Percentiles rank a stretch among this genome's conserved stretches.
Conservation (phyloP, 2,888 invertebrate genomes). For the Heteromurus nitidus region DNA sequence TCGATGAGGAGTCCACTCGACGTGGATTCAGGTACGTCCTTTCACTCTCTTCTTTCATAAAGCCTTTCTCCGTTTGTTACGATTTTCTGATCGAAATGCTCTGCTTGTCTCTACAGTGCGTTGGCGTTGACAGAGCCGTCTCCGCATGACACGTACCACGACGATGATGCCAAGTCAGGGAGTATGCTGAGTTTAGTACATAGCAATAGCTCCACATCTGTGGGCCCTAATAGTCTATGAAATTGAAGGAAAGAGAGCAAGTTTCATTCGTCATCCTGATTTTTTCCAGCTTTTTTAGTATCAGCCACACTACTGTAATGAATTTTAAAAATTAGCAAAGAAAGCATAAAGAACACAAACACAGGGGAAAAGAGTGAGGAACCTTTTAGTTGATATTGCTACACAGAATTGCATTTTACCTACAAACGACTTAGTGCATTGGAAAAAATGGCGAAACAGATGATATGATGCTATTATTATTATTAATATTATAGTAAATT, state of each 20-base stretch:
- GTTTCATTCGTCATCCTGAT: neutral
- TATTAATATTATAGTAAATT: neutral
- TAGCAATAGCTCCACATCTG: constrained; percentile 95
- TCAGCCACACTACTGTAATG: neutral
- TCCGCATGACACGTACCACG: constrained; percentile 87
- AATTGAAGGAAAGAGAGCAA: no score
- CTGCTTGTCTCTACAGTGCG: constrained; percentile 80
- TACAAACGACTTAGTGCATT: neutral
- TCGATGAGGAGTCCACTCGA: constrained; percentile 94
- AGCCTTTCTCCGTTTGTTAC: neutral
- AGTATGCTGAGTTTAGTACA: constrained; percentile 94
- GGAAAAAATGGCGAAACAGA: neutral
- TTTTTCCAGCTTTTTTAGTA: constrained; percentile 9
- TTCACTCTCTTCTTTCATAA: neutral
- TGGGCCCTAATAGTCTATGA: constrained; percentile 79
- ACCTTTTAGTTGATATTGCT: no score
- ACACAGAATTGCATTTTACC: neutral
- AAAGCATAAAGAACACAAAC: no score
- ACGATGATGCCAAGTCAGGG: constrained; percentile 94
- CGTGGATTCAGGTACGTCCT: constrained; percentile 90
- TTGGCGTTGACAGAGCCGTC: constrained; percentile 94
- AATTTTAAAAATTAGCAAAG: constrained; percentile 2
- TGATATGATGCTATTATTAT: constrained; percentile 1
- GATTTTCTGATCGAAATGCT: constrained; percentile 6
- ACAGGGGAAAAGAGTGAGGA: no score